Conservation (phyloP, 2,797 vertebrate species). For the Platyrinchus mystaceus region DNA sequence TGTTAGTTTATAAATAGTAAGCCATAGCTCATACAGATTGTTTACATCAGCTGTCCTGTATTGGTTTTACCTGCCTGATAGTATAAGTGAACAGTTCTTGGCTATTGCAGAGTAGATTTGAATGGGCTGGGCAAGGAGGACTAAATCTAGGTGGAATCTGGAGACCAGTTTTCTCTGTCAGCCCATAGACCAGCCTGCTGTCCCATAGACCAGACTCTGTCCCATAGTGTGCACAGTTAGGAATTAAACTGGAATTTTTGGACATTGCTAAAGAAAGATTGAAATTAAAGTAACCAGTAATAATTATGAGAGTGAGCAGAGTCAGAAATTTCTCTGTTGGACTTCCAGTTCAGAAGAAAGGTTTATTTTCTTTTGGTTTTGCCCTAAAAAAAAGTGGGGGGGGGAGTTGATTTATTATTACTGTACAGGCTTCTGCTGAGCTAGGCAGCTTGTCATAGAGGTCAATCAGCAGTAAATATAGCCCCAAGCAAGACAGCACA, state of each 20-base stretch:
- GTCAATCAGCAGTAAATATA: neutral
- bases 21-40: neutral
- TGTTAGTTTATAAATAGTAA: neutral
- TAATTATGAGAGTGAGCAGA: neutral
- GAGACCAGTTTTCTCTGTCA: neutral
- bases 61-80: neutral
- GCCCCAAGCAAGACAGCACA: neutral
- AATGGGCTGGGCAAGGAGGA: neutral
- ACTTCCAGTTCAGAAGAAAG: neutral
- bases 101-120: neutral
- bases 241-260: neutral
- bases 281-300: neutral
- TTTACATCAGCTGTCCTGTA: neutral
- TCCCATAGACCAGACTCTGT: neutral
- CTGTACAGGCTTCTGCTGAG: conserved; percentile 15
- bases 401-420: neutral
- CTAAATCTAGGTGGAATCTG: neutral
- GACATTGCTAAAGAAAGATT: neutral
- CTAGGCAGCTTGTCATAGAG: neutral
- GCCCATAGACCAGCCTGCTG: neutral
- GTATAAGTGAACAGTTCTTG: neutral
- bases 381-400: neutral
- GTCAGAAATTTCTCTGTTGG: neutral
- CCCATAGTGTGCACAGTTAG: neutral
- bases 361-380: neutral